phyloP scores from a whole-genome alignment of 2,888 invertebrate genomes.

The Temnothorax unifasciatus region DNA sequence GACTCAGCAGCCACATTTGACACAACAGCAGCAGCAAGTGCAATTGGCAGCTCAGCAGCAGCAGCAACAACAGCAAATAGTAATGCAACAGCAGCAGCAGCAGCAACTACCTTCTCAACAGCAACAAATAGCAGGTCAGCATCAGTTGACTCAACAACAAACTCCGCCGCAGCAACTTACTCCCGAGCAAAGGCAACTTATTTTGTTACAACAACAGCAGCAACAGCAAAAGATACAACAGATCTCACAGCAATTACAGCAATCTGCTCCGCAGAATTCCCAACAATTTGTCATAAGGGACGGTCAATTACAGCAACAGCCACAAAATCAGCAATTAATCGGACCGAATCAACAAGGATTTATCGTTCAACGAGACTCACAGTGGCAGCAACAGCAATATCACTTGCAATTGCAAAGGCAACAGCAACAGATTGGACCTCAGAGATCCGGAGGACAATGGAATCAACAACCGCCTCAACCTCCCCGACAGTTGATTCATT shows the following conservation, averaged over 20 bases:
- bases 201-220: conserved; percentile 87
- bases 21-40: conserved; percentile 77
- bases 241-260: conserved; percentile 86
- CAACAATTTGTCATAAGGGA: conserved; percentile 86
- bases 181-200: conserved; percentile 85
- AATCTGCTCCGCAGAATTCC: conserved; percentile 83
- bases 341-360: conserved; percentile 83
- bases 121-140: conserved; percentile 72
- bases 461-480: conserved; percentile 88
- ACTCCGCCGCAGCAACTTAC: conserved; percentile 83
- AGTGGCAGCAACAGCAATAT: conserved; percentile 87
- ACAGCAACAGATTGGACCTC: conserved; percentile 84
- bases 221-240: conserved; percentile 87
- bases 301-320: conserved; percentile 83
- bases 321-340: conserved; percentile 84
- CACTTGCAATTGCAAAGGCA: conserved; percentile 87
- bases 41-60: conserved; percentile 83
- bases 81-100: conserved; percentile 77
- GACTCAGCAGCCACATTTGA: conserved; percentile 78
- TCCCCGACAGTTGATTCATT: conserved; percentile 91
- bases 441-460: conserved; percentile 84
- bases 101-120: conserved; percentile 73
- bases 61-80: conserved; percentile 80
- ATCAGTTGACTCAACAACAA: conserved; percentile 75
- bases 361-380: conserved; percentile 88